Evolutionary conservation across 2,888 invertebrate species (phyloP), one percentile per base, ranked within the genome.

Genomic region (Cantharis flavilabris): DNA sequence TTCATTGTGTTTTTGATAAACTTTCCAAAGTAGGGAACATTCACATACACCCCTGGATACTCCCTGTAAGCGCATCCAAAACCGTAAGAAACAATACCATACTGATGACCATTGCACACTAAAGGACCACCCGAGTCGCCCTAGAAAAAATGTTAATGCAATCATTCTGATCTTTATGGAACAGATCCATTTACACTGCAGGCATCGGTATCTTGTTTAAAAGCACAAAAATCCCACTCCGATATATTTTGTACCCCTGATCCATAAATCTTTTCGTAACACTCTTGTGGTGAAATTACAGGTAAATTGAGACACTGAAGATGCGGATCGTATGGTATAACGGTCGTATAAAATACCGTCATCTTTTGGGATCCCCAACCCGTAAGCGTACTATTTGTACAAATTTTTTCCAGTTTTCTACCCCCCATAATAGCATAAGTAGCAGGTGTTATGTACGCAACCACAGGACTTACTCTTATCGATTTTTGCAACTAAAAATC

Each of bases 41-140:
- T 70, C 5, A 16, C 11, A 9, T 63, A 73, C 7, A 76, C 3
- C 7, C 23, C 65, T 23, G 70, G 62, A 18, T 7, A 20, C 3
- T 11, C n/a, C 11, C 13, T 62, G 7, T 3, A 14, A 20, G 18
- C 28, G n/a, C 70, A 73, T 62, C 72, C 70, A 5, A 5, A 33
- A 18, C 65, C 65, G 18, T 9, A 3, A 3, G 73, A 64, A 20
- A 64, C 20, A 3, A 76, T 14, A 11, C 76, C 76, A 63, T 64
- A 73, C 23, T 76, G 76, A n/a, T 13, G 3, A 18, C 33, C 72
- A 26, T 62, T 14, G 14, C 76, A 76, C 62, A 76, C 14, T 23
- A 76, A 62, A 26, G 76, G 76, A 1, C 76, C 76, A 16, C 76
- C 76, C 11, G 69, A 72, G 16, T 76, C 76, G 5, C 72, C 76